Conservation (phyloP, 2,797 vertebrate genomes). For the Pampus argenteus region DNA sequence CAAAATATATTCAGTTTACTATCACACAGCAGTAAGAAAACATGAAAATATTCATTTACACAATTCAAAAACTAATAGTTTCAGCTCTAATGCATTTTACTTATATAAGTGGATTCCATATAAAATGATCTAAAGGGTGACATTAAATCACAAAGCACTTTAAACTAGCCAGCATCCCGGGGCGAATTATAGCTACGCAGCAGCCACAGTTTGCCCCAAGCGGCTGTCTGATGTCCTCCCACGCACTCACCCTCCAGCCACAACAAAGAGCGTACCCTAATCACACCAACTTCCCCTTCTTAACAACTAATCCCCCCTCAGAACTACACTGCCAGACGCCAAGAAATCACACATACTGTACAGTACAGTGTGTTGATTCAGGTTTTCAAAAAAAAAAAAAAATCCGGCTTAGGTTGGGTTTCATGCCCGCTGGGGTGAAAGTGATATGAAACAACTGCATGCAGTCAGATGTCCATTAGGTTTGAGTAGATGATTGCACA, state of each 20-base stretch:
- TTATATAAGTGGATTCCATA: background rate
- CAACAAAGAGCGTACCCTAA: conserved; percentile 69
- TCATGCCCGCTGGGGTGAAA: conserved; percentile 44
- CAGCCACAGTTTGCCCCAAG: conserved; percentile 37
- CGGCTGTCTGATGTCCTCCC: conserved; percentile 70
- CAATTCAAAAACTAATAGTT: background rate
- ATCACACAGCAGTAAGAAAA: background rate
- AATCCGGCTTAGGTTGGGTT: conserved; percentile 50
- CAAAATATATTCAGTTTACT: background rate
- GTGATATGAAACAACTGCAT: conserved; percentile 46
- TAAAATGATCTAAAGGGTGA: conserved; percentile 1
- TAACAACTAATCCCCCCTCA: conserved; percentile 48
- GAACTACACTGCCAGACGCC: conserved; percentile 24
- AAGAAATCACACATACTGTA: conserved; percentile 33
- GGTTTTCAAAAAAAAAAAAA: conserved; percentile 47
- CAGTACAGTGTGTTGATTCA: conserved; percentile 31
- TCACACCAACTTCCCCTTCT: conserved; percentile 66
- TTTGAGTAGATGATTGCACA: conserved; percentile 23
- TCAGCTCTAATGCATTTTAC: background rate
- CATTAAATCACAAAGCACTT: too few species aligned
- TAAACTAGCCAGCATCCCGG: conserved; percentile 36
- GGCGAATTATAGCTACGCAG: conserved; percentile 15
- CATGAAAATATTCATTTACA: background rate
- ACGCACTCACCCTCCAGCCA: conserved; percentile 67
- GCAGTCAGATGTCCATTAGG: conserved; percentile 29